phyloP scores from a whole-genome alignment of 1,140 invertebrate genomes.

The Bathynomus jamesi region DNA sequence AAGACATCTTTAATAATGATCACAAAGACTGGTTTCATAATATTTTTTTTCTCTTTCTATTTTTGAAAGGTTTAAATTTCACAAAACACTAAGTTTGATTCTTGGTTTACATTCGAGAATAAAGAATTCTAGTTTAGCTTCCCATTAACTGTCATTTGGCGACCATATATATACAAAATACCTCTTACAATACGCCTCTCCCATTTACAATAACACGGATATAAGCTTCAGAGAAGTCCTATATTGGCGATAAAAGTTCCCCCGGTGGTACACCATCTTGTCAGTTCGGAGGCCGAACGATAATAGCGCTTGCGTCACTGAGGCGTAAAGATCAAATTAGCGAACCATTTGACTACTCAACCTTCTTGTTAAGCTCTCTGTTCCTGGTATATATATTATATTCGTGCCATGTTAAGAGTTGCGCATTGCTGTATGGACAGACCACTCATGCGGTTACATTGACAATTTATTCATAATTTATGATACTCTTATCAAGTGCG shows the following conservation, averaged over 20 bases:
- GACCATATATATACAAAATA: neutral
- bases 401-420: neutral
- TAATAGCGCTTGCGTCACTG: neutral
- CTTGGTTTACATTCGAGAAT: neutral
- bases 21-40: too few species aligned
- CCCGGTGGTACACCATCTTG: neutral
- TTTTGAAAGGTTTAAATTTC: neutral
- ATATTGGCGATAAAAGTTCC: neutral
- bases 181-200: neutral
- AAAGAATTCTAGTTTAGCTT: neutral
- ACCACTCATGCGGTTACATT: neutral
- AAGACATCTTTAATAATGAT: conserved; percentile 1
- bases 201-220: neutral
- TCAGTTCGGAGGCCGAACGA: neutral
- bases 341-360: neutral
- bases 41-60: neutral
- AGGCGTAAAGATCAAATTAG: neutral
- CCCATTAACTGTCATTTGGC: neutral
- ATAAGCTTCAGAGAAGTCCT: neutral
- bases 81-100: neutral
- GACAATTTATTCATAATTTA: neutral
- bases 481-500: neutral
- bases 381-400: neutral
- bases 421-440: neutral
- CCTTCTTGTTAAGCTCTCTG: neutral